phyloP scores from a whole-genome alignment of 2,113 vertebrate genomes.

The Murina feae region DNA sequence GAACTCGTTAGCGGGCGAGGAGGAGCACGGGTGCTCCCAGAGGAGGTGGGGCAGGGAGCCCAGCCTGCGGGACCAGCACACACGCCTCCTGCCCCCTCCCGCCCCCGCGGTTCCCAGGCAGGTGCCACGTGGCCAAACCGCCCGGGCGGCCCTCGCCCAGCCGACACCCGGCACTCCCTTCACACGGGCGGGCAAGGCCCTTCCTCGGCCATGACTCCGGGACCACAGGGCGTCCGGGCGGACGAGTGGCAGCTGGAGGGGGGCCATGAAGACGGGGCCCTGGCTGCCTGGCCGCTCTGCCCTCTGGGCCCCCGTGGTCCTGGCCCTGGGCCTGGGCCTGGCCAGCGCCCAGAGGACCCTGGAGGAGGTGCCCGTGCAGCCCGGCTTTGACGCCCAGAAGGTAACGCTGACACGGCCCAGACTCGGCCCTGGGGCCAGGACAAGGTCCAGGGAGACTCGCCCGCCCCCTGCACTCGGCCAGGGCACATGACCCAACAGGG shows the following conservation, averaged over 20 bases:
- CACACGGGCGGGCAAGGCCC: rapidly evolving
- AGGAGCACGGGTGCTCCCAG: rapidly evolving
- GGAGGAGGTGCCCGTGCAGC: neutral
- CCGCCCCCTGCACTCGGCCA: neutral
- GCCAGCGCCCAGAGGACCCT: neutral
- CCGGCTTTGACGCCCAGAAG: neutral
- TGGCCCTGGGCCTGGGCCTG: neutral
- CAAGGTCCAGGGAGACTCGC: rapidly evolving
- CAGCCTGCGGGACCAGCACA: neutral
- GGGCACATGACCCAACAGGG: rapidly evolving
- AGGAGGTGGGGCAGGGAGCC: neutral
- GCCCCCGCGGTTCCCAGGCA: neutral
- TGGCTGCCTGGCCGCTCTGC: rapidly evolving
- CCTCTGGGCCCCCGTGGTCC: neutral
- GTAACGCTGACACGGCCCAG: neutral
- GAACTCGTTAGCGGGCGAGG: too few relatives aligned
- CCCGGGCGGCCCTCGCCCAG: rapidly evolving
- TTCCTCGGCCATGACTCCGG: rapidly evolving
- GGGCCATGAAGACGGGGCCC: rapidly evolving
- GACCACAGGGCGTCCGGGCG: rapidly evolving
- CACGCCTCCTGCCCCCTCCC: rapidly evolving
- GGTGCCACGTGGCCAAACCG: neutral
- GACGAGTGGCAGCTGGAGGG: rapidly evolving
- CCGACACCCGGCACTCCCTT: rapidly evolving
- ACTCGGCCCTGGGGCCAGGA: too few relatives aligned